Evolutionary conservation across 1,140 invertebrate genomes (phyloP).

Genomic region (Leptopilina boulardi): DNA sequence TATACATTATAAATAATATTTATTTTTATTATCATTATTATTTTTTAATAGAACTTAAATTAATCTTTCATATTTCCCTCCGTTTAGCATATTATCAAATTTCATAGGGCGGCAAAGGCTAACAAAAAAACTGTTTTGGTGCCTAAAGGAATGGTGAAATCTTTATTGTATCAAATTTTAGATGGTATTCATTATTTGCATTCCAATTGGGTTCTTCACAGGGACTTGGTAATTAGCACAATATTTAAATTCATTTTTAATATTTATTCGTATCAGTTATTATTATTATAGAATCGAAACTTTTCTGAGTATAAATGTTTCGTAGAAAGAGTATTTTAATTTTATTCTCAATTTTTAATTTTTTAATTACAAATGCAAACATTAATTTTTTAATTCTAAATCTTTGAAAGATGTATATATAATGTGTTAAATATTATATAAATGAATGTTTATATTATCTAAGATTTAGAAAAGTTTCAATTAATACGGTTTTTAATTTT

Average conservation of each 20-base stretch:
- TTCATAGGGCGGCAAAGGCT: slow-evolving; percentile 98
- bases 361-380: no score
- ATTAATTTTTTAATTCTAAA: no score
- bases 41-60: background rate
- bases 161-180: slow-evolving; percentile 97
- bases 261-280: no score
- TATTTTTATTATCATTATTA: background rate
- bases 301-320: no score
- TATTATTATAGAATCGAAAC: no score
- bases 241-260: slow-evolving; percentile 38
- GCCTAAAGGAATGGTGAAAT: slow-evolving; percentile 98
- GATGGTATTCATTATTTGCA: slow-evolving; percentile 99
- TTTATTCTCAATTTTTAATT: no score
- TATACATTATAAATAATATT: slow-evolving; percentile 24
- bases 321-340: no score
- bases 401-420: no score
- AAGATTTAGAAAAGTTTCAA: no score
- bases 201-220: slow-evolving; percentile 99
- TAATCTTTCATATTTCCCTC: slow-evolving; percentile 24
- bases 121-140: slow-evolving; percentile 98
- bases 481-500: no score
- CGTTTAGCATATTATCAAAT: slow-evolving; percentile 97
- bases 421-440: no score
- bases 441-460: no score
- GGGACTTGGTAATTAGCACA: slow-evolving; percentile 90